Evolutionary conservation across 2,113 vertebrate species (phyloP).

Genomic region (Larimichthys crocea): DNA sequence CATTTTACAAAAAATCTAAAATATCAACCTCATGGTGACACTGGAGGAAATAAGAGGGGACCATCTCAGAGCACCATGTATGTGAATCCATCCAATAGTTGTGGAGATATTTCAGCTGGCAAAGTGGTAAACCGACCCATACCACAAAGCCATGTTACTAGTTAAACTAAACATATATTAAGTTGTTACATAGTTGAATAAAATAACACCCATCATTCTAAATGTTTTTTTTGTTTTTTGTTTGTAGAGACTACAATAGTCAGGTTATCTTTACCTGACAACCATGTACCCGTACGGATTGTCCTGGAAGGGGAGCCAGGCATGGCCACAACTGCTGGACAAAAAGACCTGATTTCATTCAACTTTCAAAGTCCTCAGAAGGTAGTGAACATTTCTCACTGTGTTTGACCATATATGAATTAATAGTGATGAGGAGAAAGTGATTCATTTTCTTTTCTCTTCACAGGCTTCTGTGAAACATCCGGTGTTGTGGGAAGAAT

Average conservation of each 20-base stretch:
- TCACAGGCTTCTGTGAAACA: conserved; percentile 29
- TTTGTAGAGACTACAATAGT: conserved; percentile 21
- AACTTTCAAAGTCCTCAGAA: conserved; percentile 15
- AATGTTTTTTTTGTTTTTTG: background rate
- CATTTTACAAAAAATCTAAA: too few relatives aligned
- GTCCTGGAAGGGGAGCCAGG: background rate
- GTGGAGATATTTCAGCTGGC: background rate
- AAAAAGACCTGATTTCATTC: conserved; percentile 26
- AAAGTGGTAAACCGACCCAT: too few relatives aligned
- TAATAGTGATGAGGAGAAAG: accelerated
- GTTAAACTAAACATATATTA: too few relatives aligned
- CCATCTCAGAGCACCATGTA: background rate
- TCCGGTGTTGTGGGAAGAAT: conserved; percentile 15
- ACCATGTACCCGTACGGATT: conserved; percentile 20
- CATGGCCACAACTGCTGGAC: conserved; percentile 23
- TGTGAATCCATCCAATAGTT: background rate
- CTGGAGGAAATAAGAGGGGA: background rate
- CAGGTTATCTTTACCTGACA: background rate
- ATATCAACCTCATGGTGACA: background rate
- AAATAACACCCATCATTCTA: background rate
- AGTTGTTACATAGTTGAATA: too few relatives aligned
- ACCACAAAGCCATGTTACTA: too few relatives aligned
- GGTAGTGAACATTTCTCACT: conserved; percentile 17
- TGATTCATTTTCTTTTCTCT: background rate
- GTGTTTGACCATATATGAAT: background rate